Evolutionary conservation across 2,888 invertebrate genomes (phyloP), one percentile per base, ranked within the genome.

Genomic region (Baronia brevicornis): DNA sequence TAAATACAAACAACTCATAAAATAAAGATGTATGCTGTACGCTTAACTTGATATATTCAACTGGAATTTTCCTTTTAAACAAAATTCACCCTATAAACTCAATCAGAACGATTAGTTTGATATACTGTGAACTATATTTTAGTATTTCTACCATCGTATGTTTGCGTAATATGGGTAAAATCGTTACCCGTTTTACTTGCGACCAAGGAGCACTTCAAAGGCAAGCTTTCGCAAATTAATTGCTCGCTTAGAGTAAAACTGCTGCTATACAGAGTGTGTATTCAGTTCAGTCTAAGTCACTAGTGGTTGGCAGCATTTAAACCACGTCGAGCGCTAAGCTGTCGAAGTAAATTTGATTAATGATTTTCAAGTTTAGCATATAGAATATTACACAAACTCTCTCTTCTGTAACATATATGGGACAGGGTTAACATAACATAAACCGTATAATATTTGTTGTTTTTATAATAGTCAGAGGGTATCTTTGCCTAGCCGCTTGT

Each of bases 141-240:
- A 27, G 26, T 24, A 23, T 33, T 28, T 33, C 33, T 30, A 36
- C 36, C 36, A 27, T 34, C 43, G 37, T 44, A 38, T 44, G 54
- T 58, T 50, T 38, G 43, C 43, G 39, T 44, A 50, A 46, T 44
- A 53, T 54, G 65, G 56, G 46, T 51, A 45, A 58, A 60, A 62
- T 58, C 51, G 48, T 58, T 55, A 54, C 54, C 55, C 56, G 54
- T 51, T 55, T 48, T 46, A 38, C 19, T 37, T 42, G 34, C 36
- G 32, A 33, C 44, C 35, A 36, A 46, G 39, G 28, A 33, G 34
- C 38, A 48, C 52, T 59, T 62, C 55, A 61, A 70, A 71, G 60
- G 61, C 46, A 48, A 38, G 51, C 53, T 59, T 62, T 58, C 46
- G 53, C 54, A 63, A 70, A 69, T 73, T 70, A 73, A 74, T 72